Evolutionary conservation across 2,888 invertebrate genomes (phyloP), one percentile per base, ranked within the genome.

Genomic region (Sisyra terminalis): DNA sequence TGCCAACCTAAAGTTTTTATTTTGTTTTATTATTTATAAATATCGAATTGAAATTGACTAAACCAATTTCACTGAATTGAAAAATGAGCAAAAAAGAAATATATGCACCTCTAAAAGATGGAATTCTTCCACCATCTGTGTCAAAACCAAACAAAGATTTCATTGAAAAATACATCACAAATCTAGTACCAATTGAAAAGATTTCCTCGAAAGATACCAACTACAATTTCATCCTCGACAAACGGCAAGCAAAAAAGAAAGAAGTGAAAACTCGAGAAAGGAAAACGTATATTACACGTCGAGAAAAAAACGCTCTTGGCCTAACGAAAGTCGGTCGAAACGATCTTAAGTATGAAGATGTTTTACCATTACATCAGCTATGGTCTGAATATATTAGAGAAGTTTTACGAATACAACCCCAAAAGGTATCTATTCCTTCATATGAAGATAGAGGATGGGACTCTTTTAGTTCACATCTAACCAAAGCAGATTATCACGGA

Each of bases 331-430:
- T 77, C 43, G 68, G 70, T 5, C 66, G 67, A 32, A 64, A 65
- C 2, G 65, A 70, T 46, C 55, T 81, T 10, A 67, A 66, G 45
- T 82, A 76, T 51, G 54, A 52, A 17, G 73, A 79, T 49, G 61
- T 75, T 2, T 35, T 73, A 29, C 69, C 72, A 0, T 57, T 84
- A 47, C 69, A 82, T 57, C 50, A 65, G 4, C 59, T 82, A 34
- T 83, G 83, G 83, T 60, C 64, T 29, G 68, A 70, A 1, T 84
- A 83, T 49, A 73, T 82, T 50, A 64, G 58, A 44, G 66, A 72
- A 46, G 63, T 76, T 48, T 58, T 83, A 9, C 67, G 66, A 42
- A 53, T 69, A 44, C 61, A 55, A 11, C 18, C 11, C 17, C 49
- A 36, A 29, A 42, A 42, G 13, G 37, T 38, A n/a, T 38, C 37